Evolutionary conservation across 2,888 invertebrate species (phyloP).

Genomic region (Isotomurus palustris): DNA sequence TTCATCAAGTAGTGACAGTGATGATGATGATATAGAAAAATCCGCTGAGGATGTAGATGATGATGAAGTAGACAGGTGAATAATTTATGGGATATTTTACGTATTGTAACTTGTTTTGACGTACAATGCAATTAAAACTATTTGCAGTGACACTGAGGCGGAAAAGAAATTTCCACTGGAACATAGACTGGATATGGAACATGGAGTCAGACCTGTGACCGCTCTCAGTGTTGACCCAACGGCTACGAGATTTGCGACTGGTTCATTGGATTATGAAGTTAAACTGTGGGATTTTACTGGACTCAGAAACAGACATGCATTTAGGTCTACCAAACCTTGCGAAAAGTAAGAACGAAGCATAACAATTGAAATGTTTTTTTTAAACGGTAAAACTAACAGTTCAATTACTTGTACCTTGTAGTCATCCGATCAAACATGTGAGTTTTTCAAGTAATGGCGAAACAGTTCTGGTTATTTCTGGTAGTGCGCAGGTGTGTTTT

Average conservation of each 20-base stretch:
- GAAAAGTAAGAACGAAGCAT: slow-evolving; percentile 58
- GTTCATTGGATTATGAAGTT: slow-evolving; percentile 93
- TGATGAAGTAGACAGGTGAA: slow-evolving; percentile 33
- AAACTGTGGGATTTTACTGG: slow-evolving; percentile 99
- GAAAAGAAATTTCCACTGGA: slow-evolving; percentile 52
- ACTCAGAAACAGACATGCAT: slow-evolving; percentile 91
- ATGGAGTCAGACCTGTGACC: slow-evolving; percentile 83
- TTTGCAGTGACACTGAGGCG: slow-evolving; percentile 37
- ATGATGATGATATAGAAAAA: slow-evolving; percentile 46
- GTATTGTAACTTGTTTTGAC: background rate
- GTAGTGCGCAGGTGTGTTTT: slow-evolving; percentile 65
- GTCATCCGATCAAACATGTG: slow-evolving; percentile 80
- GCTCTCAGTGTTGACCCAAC: slow-evolving; percentile 89
- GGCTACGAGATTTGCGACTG: slow-evolving; percentile 83
- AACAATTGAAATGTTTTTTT: background rate
- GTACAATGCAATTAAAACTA: background rate
- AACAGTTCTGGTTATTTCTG: slow-evolving; percentile 83
- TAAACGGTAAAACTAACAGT: too few species aligned
- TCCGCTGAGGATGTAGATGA: slow-evolving; percentile 49
- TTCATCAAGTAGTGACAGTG: slow-evolving; percentile 20
- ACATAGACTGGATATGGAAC: slow-evolving; percentile 70
- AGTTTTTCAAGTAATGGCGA: slow-evolving; percentile 95
- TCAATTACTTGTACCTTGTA: too few species aligned
- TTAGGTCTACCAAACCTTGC: slow-evolving; percentile 87
- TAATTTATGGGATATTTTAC: background rate